Evolutionary conservation across 35 echinoderm and acorn worm species (phyloP).

Genomic region (Lytechinus pictus): DNA sequence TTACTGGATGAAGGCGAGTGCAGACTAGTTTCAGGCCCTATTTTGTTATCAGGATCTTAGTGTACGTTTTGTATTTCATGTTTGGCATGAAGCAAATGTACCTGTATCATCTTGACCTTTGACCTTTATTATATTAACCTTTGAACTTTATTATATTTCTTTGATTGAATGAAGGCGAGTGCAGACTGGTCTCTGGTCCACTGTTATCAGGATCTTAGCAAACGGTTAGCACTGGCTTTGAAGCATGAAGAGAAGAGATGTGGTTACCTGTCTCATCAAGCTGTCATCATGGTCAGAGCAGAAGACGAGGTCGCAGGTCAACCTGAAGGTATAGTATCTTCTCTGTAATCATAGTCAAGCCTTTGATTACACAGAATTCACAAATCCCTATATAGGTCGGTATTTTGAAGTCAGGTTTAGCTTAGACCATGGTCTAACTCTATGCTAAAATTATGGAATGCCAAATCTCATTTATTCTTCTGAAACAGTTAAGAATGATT

Average conservation of each 20-base stretch:
- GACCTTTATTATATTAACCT: neutral
- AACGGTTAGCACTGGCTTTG: conserved; percentile 80
- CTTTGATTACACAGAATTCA: no score
- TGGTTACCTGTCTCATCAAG: conserved; percentile 92
- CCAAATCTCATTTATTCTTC: no score
- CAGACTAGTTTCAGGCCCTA: conserved; percentile 72
- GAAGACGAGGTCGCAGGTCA: conserved; percentile 92
- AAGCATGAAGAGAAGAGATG: conserved; percentile 98
- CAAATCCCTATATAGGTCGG: no score
- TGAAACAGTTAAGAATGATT: no score
- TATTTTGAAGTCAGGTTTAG: no score
- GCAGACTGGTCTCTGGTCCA: conserved; percentile 80
- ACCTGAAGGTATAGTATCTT: conserved; percentile 79
- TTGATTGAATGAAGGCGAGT: conserved; percentile 63
- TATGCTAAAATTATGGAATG: no score
- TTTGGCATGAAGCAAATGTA: conserved; percentile 99
- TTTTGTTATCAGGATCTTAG: conserved; percentile 95
- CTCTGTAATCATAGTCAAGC: neutral
- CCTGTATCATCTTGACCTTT: conserved; percentile 55
- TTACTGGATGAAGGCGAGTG: conserved; percentile 67
- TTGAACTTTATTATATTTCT: neutral
- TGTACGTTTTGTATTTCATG: conserved; percentile 75
- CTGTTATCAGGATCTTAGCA: conserved; percentile 96
- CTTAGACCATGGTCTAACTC: no score
- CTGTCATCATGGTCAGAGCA: conserved; percentile 76